These are phyloP conservation scores for Caracal caracal DNA, from an alignment of 2,113 vertebrate species.

Conservation along the genomic window DNA sequence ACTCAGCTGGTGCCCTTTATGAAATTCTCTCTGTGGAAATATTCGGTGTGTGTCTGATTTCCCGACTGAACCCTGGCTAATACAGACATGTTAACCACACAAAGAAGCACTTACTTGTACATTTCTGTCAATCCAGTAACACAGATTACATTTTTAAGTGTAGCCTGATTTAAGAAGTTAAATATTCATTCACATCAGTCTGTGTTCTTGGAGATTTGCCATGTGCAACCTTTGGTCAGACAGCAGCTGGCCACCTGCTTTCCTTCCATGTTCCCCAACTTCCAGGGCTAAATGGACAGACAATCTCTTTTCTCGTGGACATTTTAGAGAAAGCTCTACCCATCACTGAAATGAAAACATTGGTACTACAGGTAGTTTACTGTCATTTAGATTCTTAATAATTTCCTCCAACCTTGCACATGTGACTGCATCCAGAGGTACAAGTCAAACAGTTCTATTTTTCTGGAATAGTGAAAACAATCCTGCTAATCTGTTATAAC, in stretches of 20 bases:
- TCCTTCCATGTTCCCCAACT: not conserved
- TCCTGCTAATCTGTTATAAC: slow-evolving; percentile 15
- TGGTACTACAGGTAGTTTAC: not conserved
- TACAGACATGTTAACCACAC: not conserved
- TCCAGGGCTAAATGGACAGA: not conserved
- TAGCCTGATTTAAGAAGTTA: not conserved
- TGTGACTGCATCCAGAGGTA: not conserved
- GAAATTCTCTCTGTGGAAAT: not conserved
- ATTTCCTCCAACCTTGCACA: not conserved
- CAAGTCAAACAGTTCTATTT: not conserved
- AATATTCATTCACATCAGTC: not conserved
- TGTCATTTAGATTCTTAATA: not conserved
- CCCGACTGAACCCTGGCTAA: not conserved
- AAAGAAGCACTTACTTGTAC: not conserved
- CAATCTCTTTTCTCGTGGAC: not conserved
- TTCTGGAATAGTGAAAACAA: slow-evolving; percentile 44
- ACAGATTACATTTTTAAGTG: not conserved
- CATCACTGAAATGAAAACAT: not conserved
- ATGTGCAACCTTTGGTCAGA: not conserved
- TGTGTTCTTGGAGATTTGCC: not conserved
- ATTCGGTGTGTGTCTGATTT: not conserved
- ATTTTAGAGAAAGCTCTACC: not conserved
- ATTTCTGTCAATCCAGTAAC: not conserved
- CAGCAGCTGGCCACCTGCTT: not conserved
- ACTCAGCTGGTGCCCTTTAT: not conserved